Conservation (phyloP, 2,113 vertebrate genomes). For the Microcebus ravelobensis region DNA sequence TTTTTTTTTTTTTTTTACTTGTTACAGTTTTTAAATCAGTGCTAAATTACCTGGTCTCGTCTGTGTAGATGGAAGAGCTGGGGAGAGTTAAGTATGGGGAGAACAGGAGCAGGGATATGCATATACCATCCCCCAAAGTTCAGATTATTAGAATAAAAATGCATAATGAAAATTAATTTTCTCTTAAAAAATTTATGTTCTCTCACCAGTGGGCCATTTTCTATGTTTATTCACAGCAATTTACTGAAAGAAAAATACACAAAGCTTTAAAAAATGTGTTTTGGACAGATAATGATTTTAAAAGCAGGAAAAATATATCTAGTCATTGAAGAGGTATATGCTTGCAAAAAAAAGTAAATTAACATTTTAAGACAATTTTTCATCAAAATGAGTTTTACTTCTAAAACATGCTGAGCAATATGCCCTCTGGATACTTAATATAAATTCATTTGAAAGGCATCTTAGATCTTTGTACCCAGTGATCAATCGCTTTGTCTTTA, state of each 20-base stretch:
- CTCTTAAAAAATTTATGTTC: constrained; percentile 34
- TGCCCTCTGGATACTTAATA: constrained; percentile 51
- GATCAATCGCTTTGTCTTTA: constrained; percentile 55
- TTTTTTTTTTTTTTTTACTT: too few species aligned
- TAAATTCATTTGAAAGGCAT: constrained; percentile 42
- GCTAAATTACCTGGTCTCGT: neutral
- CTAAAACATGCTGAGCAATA: constrained; percentile 40
- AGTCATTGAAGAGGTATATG: constrained; percentile 49
- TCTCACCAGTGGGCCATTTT: constrained; percentile 12
- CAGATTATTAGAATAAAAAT: neutral
- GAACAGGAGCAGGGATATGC: neutral
- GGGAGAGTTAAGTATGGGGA: neutral
- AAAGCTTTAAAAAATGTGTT: constrained; percentile 38
- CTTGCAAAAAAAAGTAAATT: constrained; percentile 51
- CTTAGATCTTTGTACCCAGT: constrained; percentile 16
- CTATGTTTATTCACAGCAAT: constrained; percentile 43
- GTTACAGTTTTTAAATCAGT: neutral
- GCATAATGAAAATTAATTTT: constrained; percentile 12
- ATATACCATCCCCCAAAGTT: neutral
- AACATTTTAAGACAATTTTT: constrained; percentile 60
- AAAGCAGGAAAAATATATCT: constrained; percentile 47
- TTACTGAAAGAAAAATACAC: constrained; percentile 38
- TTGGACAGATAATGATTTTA: constrained; percentile 56
- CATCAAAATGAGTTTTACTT: constrained; percentile 60
- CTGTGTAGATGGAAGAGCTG: neutral